Base-by-base conservation (phyloP, 2,797 vertebrate genomes). In the Epinephelus malabaricus region DNA sequence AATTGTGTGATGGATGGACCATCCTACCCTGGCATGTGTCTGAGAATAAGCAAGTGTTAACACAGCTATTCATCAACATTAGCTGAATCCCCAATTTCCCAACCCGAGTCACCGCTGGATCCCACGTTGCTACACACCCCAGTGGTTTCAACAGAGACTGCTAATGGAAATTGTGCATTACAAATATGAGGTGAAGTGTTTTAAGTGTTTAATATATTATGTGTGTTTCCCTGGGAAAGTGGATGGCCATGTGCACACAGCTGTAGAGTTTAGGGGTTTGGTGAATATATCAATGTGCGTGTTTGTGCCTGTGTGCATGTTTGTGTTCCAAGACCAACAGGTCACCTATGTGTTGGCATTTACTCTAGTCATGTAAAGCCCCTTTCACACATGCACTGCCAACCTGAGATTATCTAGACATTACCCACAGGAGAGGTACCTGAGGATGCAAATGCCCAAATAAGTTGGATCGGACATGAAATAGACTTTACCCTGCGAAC, bases 1-100 rank as follows among this genome's bases (percentile, higher is more conserved):
- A 87, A 93, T 78, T 82, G 76, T 68, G 76, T 92, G 86, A 94
- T 91, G 79, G 87, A 93, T 92, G 75, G 49, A 49, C 54, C 70
- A 61, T 81, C 50, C 66, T 58, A 46, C 56, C 45, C 58, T 88
- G 85, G 88, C 85, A 85, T 83, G 87, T 85, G 83, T 80, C 73
- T 73, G 72, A 80, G 77, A 86, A 86, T 76, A 91, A 83, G 72
- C 69, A 78, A 77, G 78, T 56, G 82, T 79, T 87, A 90, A 86
- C 79, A 56, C 61, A 69, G 79, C 72, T 65, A 88, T 92, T 90
- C 64, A 87, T 91, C 92, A 89, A 64, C 86, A 90, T 92, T 86
- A 91, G 59, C 80, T 30, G 7, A 78, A 82, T 79, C 60, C 65
- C 47, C 18, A 49, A 63, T 83, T 79, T 75, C 50, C 61, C 25